Evolutionary conservation across 2,113 vertebrate species (phyloP), one percentile per base, ranked within the genome.

Genomic region (Suricata suricatta): DNA sequence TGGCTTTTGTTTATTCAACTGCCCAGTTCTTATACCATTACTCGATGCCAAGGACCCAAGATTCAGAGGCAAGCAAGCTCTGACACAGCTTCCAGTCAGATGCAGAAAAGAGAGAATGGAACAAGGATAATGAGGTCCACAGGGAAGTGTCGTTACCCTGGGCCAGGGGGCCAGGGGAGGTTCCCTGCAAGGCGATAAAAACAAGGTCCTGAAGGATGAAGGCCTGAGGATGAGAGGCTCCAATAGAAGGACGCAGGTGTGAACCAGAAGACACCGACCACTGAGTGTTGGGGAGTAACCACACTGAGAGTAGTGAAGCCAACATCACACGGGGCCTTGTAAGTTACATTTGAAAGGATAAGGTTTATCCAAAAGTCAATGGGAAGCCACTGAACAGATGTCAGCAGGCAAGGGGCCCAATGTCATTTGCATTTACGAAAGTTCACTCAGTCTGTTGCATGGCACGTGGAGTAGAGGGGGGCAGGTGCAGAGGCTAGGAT

Each of bases 191-290:
- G 13, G 3, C 7, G 31, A 41, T 64, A n/a, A 23, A 31, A 69
- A 54, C 47, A 84, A 90, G 54, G 35, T 5, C 9, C n/a, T 60
- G 13, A 79, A 72, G 79, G n/a, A 79, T 57, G 86, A 83, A 95
- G 44, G n/a, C 31, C 41, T 14, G n/a, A 17, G 7, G 31, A 33
- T n/a, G 27, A 33, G 14, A 54, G 47, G 15, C 7, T 68, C 15
- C 3, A 3, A 57, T 12, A 44, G 3, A 27, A 29, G 38, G 10
- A 52, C 3, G 16, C 41, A 83, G 50, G 52, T n/a, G 0, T 2
- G 4, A 72, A 6, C 21, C 54, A 16, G 9, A 8, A 13, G 27
- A 19, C 16, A 7, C 10, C 8, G 1, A 31, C 77, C 33, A 3
- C 5, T 35, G 41, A 76, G 7, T 2, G 0, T 7, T 16, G 17